Evolutionary conservation across 2,888 invertebrate species (phyloP).

Genomic region (Hermodice carunculata): DNA sequence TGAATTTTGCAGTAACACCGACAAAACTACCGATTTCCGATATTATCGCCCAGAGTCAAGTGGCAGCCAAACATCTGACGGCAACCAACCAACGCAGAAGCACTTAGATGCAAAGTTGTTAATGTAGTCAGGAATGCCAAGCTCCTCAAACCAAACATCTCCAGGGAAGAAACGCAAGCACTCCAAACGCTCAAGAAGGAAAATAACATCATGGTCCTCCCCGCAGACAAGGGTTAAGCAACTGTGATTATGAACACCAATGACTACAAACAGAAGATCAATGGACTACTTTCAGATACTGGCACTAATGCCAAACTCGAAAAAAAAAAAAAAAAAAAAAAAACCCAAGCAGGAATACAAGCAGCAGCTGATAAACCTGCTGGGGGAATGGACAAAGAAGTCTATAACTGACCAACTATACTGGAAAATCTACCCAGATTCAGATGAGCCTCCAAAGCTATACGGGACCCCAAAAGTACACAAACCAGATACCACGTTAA

Average conservation of each 20-base stretch:
- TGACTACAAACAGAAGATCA: background rate
- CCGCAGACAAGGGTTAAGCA: background rate
- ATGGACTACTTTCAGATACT: background rate
- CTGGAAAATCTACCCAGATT: conserved; percentile 2
- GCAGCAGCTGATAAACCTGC: background rate
- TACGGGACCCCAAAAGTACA: background rate
- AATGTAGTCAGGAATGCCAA: no score
- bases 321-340: background rate
- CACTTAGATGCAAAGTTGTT: no score
- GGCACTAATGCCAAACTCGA: background rate
- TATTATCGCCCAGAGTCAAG: no score
- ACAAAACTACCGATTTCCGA: no score
- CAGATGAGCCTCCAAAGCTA: background rate
- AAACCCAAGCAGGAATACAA: background rate
- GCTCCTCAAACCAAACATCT: conserved; percentile 6
- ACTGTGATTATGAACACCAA: background rate
- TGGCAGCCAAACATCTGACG: no score
- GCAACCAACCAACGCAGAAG: no score
- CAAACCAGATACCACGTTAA: background rate
- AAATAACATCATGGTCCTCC: background rate
- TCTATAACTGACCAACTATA: conserved; percentile 1
- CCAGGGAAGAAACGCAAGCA: conserved; percentile 25
- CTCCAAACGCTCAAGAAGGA: background rate
- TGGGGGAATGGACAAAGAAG: background rate
- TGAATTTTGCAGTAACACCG: no score